Conservation (phyloP, 2,113 vertebrate species). For the Agapornis roseicollis region DNA sequence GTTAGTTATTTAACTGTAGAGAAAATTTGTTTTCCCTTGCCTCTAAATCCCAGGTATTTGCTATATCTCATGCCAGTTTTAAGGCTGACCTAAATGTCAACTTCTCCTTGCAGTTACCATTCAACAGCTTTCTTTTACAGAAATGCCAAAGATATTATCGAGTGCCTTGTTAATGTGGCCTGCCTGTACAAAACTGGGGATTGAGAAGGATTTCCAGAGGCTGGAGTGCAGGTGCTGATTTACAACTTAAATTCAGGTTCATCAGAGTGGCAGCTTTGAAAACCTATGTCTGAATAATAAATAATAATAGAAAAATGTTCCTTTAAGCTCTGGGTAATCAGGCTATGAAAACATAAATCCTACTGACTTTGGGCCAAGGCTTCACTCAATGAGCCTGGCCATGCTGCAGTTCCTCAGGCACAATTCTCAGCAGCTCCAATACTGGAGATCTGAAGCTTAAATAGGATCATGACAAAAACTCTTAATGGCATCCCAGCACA, state of each 20-base stretch:
- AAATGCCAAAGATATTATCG: constrained; percentile 64
- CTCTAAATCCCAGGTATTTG: constrained; percentile 61
- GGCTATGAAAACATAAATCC: constrained; percentile 50
- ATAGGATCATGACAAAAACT: background rate
- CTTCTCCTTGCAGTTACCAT: constrained; percentile 50
- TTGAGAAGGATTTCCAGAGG: constrained; percentile 46
- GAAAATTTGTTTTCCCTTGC: constrained; percentile 64
- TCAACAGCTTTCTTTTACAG: constrained; percentile 65
- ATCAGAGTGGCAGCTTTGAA: constrained; percentile 36
- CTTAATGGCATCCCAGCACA: background rate
- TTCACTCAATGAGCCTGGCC: background rate
- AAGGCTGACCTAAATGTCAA: constrained; percentile 64
- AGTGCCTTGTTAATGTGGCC: constrained; percentile 49
- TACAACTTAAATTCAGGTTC: constrained; percentile 27
- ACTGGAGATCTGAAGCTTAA: background rate
- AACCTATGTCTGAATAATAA: constrained; percentile 44
- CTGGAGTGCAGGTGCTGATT: constrained; percentile 56
- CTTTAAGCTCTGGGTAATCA: constrained; percentile 48
- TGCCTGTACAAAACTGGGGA: constrained; percentile 51
- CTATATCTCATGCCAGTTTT: constrained; percentile 60
- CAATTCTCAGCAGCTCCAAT: background rate
- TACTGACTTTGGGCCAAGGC: background rate
- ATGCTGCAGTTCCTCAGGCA: background rate
- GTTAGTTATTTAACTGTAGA: constrained; percentile 59
- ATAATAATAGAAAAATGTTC: background rate